Evolutionary conservation across 2,797 vertebrate genomes (phyloP).

Genomic region (Lophius americanus): DNA sequence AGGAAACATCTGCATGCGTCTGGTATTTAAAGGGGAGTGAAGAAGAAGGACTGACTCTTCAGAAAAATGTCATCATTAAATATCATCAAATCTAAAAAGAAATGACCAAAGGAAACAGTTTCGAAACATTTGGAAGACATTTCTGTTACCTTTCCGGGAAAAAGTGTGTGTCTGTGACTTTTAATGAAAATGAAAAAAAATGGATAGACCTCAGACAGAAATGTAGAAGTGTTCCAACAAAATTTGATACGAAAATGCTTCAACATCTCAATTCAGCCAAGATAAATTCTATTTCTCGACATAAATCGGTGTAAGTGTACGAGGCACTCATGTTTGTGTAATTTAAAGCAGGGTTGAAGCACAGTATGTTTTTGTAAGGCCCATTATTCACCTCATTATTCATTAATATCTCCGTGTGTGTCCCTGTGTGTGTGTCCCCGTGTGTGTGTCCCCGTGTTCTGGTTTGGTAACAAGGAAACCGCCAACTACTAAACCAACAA

Average conservation of each 20-base stretch:
- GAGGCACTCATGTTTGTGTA: not conserved
- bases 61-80: not conserved
- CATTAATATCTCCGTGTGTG: too few species aligned
- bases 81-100: slow-evolving; percentile 42
- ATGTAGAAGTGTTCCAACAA: slow-evolving; percentile 32
- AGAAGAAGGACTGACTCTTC: slow-evolving; percentile 60
- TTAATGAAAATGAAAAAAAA: not conserved
- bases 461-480: too few species aligned
- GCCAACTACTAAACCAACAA: too few species aligned
- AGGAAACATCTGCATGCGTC: slow-evolving; percentile 60
- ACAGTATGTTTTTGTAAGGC: too few species aligned
- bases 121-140: slow-evolving; percentile 18
- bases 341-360: slow-evolving; percentile 15
- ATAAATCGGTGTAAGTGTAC: slow-evolving; percentile 33
- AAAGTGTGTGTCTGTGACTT: not conserved
- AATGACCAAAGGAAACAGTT: slow-evolving; percentile 24
- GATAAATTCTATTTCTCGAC: slow-evolving; percentile 40
- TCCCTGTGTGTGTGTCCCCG: too few species aligned
- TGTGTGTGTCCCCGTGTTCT: too few species aligned
- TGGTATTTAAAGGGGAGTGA: slow-evolving; percentile 52
- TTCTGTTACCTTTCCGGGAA: slow-evolving; percentile 27
- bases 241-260: slow-evolving; percentile 35
- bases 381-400: too few species aligned
- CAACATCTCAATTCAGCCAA: slow-evolving; percentile 45
- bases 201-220: slow-evolving; percentile 31